These are phyloP conservation scores for Hyperoplus lanceolatus DNA, from an alignment of 2,797 vertebrate genomes.

Conservation along the genomic window DNA sequence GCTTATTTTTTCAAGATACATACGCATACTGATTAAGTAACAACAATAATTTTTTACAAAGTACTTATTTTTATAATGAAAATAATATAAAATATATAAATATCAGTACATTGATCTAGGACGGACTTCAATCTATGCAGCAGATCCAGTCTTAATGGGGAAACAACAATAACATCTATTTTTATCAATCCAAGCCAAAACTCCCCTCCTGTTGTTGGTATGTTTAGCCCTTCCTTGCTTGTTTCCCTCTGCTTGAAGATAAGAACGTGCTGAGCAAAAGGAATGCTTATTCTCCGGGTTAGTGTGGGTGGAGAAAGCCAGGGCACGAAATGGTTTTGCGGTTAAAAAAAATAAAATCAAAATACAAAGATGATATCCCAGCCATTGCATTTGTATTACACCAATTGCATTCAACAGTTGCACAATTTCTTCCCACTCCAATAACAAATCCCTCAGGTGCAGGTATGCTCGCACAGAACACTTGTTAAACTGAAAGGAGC, in stretches of 20 bases:
- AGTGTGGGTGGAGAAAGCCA: constrained; percentile 43
- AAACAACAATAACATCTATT: constrained; percentile 6
- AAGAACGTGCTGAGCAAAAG: constrained; percentile 6
- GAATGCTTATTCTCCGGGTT: constrained; percentile 27
- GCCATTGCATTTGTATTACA: constrained; percentile 38
- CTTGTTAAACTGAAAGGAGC: neutral
- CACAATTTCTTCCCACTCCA: constrained; percentile 12
- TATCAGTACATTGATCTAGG: neutral
- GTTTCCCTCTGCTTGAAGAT: constrained; percentile 28
- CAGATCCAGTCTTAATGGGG: constrained; percentile 19
- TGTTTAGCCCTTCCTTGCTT: constrained; percentile 9
- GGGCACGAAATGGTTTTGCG: constrained; percentile 17
- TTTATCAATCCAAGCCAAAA: neutral
- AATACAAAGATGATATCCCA: constrained; percentile 1
- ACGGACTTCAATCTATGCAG: neutral
- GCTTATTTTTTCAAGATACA: too few relatives aligned
- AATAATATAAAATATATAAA: too few relatives aligned
- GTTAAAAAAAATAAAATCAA: constrained; percentile 7
- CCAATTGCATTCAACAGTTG: constrained; percentile 34
- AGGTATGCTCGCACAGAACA: constrained; percentile 7
- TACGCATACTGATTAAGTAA: too few relatives aligned
- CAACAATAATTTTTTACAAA: too few relatives aligned
- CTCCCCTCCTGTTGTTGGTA: neutral
- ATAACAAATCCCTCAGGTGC: constrained; percentile 25
- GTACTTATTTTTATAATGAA: too few relatives aligned